A percentile compares a stretch with the other conserved stretches of the same genome.
These are phyloP conservation scores for Gila robusta DNA, from an alignment of 2,797 vertebrate species.

Conservation along the genomic window DNA sequence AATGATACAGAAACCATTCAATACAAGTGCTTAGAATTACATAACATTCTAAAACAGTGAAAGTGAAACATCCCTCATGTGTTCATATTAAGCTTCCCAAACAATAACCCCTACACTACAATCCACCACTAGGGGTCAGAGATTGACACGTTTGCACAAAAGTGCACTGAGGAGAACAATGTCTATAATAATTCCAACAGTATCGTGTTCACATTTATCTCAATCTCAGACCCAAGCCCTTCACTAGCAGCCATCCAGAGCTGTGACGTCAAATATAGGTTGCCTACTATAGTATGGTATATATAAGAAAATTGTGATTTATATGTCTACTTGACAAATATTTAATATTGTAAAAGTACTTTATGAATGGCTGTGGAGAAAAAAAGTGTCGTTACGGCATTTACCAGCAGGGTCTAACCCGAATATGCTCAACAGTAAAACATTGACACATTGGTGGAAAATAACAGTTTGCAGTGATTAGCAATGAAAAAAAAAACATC, in stretches of 20 bases:
- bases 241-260: neutral
- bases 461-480: conserved; percentile 61
- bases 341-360: neutral
- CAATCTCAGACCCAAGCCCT: neutral
- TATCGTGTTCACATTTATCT: conserved; percentile 1
- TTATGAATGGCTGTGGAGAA: neutral
- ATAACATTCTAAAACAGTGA: neutral
- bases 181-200: neutral
- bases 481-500: conserved; percentile 61
- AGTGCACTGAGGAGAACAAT: neutral
- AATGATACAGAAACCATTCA: neutral
- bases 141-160: conserved; percentile 48
- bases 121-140: conserved; percentile 74
- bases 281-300: neutral
- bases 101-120: neutral
- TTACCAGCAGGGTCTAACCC: neutral
- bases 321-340: neutral
- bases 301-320: neutral
- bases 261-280: neutral
- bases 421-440: neutral
- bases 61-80: neutral
- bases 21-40: neutral
- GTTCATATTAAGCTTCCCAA: neutral
- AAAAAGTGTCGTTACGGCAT: neutral
- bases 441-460: neutral